These are phyloP conservation scores for Dendroctonus ponderosae DNA, from an alignment of 1,140 invertebrate genomes.

Conservation along the genomic window DNA sequence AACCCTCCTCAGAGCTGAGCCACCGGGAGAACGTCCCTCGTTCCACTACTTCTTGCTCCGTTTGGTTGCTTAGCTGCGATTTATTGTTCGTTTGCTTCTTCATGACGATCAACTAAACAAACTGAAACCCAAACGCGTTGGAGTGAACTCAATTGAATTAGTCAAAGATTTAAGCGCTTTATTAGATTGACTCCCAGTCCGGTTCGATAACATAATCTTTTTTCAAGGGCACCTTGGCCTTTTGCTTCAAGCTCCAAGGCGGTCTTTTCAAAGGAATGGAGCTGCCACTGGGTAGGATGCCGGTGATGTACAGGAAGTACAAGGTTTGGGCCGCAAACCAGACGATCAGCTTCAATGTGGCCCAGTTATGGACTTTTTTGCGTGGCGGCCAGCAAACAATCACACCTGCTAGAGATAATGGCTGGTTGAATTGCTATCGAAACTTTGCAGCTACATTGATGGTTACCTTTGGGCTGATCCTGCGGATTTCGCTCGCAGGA, in stretches of 20 bases:
- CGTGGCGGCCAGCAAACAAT: constrained; percentile 22
- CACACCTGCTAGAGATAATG: no score
- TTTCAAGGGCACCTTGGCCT: constrained; percentile 10
- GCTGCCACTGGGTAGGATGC: constrained; percentile 31
- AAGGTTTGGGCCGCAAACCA: constrained; percentile 43
- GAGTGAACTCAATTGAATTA: neutral
- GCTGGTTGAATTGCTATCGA: constrained; percentile 25
- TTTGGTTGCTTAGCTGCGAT: neutral
- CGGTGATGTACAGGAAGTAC: constrained; percentile 42
- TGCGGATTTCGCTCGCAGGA: constrained; percentile 15
- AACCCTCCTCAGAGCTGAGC: constrained; percentile 56
- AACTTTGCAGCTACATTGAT: constrained; percentile 24
- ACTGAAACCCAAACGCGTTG: neutral
- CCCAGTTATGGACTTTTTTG: constrained; percentile 37
- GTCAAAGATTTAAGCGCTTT: neutral
- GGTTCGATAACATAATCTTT: constrained; percentile 48
- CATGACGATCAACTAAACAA: neutral
- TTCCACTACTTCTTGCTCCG: constrained; percentile 31
- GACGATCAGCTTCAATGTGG: constrained; percentile 35
- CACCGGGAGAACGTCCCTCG: constrained; percentile 58
- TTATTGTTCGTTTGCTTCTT: constrained; percentile 7
- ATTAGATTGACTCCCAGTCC: constrained; percentile 37
- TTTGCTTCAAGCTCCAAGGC: no score
- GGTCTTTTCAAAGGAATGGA: no score
- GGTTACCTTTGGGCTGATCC: constrained; percentile 43